Conservation (phyloP, 2,113 vertebrate species). For the Stercorarius parasiticus region DNA sequence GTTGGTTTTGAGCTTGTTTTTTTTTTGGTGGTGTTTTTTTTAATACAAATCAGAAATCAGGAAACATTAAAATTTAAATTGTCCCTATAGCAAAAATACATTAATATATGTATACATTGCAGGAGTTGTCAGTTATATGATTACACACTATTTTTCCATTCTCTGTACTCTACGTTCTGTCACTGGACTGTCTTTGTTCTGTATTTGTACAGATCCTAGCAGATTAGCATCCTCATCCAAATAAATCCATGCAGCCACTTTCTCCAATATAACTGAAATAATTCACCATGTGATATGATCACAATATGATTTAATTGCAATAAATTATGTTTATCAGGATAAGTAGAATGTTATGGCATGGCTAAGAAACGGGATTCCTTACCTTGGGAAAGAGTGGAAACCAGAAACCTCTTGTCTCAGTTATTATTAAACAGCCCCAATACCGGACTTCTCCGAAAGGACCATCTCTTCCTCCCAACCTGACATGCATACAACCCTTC, state of each 20-base stretch:
- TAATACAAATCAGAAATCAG: neutral
- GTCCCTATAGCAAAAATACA: neutral
- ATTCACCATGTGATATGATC: neutral
- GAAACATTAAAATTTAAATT: neutral
- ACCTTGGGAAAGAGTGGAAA: neutral
- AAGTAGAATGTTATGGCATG: neutral
- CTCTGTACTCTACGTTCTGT: neutral
- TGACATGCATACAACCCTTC: neutral
- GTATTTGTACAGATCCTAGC: neutral
- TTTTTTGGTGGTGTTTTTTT: neutral
- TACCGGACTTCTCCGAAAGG: neutral
- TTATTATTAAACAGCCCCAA: neutral
- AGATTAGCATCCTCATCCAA: neutral
- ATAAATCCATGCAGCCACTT: neutral
- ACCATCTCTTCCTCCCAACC: neutral
- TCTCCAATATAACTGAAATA: neutral
- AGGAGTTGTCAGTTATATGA: neutral
- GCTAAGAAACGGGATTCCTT: neutral
- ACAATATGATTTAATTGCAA: neutral
- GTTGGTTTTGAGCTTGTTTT: no score
- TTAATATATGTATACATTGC: neutral
- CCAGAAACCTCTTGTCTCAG: neutral
- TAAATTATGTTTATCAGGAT: neutral
- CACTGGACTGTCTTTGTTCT: neutral
- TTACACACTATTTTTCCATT: neutral